Percentiles rank a stretch among this genome's conserved stretches.
Evolutionary conservation across 92 coral and sea anemone genomes (phyloP).

Genomic region (Anthopleura xanthogrammica): DNA sequence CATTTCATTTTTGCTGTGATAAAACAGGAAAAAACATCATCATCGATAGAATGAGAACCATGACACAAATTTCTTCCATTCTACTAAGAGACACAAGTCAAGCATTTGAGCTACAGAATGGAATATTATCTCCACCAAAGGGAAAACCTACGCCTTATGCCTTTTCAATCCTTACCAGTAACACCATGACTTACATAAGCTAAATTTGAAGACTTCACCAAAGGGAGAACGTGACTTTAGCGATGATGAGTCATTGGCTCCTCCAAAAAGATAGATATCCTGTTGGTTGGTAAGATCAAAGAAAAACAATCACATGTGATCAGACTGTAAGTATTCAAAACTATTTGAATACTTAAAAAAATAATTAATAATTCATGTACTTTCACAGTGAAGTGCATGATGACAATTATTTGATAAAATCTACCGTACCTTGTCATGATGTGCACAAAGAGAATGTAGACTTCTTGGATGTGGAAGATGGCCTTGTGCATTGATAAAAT

Average conservation of each 20-base stretch:
- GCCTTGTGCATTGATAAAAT: constrained; percentile 60
- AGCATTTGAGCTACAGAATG: not conserved
- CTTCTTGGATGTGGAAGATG: constrained; percentile 70
- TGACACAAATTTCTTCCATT: not conserved
- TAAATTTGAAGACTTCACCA: constrained; percentile 77
- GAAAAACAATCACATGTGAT: too few species aligned
- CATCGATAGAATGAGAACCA: not conserved
- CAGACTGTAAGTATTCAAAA: too few species aligned
- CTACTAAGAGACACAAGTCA: not conserved
- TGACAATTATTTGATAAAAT: too few species aligned
- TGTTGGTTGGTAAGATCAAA: constrained; percentile 6
- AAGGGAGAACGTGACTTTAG: constrained; percentile 65
- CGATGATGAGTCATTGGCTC: constrained; percentile 70
- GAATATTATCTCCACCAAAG: not conserved
- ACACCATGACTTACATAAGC: constrained; percentile 55
- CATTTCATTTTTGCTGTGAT: constrained; percentile 68
- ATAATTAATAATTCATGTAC: too few species aligned
- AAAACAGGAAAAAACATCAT: not conserved
- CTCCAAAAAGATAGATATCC: constrained; percentile 91
- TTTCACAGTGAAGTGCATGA: not conserved
- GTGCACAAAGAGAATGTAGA: constrained; percentile 72
- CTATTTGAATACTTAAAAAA: too few species aligned
- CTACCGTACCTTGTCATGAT: constrained; percentile 68
- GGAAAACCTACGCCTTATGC: not conserved
- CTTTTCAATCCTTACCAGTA: not conserved